Conservation (phyloP, 2,797 vertebrate genomes). For the Sylvilagus floridanus region DNA sequence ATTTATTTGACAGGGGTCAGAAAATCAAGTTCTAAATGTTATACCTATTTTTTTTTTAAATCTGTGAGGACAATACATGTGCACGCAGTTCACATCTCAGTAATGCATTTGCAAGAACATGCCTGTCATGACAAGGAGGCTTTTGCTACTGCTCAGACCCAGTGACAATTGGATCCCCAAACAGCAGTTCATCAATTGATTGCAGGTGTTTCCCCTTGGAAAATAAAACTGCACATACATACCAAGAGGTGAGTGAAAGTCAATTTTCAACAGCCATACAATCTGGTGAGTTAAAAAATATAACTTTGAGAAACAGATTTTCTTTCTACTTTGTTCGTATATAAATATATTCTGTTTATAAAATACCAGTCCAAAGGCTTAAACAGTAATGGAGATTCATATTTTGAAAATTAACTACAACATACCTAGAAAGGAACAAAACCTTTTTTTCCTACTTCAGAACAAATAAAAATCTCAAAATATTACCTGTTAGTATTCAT, state of each 20-base stretch:
- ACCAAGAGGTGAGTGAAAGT: constrained; percentile 72
- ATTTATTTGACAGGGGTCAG: background rate
- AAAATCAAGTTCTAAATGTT: constrained; percentile 26
- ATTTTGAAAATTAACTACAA: constrained; percentile 23
- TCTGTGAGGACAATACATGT: constrained; percentile 16
- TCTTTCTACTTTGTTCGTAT: constrained; percentile 39
- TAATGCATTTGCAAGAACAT: constrained; percentile 32
- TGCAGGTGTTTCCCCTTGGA: constrained; percentile 78
- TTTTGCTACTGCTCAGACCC: constrained; percentile 49
- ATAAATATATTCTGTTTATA: constrained; percentile 31
- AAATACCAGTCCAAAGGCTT: background rate
- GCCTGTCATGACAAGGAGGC: constrained; percentile 65
- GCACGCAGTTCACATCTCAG: background rate
- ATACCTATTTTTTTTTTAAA: background rate
- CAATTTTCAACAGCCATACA: constrained; percentile 71
- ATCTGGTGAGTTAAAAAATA: constrained; percentile 66
- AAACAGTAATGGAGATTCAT: constrained; percentile 23
- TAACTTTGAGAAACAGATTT: constrained; percentile 42
- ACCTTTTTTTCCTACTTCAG: background rate
- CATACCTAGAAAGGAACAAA: background rate
- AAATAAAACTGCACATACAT: constrained; percentile 67
- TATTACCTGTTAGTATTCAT: background rate
- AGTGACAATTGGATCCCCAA: constrained; percentile 72
- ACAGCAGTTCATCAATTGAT: constrained; percentile 80
- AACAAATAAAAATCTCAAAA: constrained; percentile 54